Evolutionary conservation across 2,113 vertebrate genomes (phyloP), one percentile per base, ranked within the genome.

Genomic region (Sander vitreus): DNA sequence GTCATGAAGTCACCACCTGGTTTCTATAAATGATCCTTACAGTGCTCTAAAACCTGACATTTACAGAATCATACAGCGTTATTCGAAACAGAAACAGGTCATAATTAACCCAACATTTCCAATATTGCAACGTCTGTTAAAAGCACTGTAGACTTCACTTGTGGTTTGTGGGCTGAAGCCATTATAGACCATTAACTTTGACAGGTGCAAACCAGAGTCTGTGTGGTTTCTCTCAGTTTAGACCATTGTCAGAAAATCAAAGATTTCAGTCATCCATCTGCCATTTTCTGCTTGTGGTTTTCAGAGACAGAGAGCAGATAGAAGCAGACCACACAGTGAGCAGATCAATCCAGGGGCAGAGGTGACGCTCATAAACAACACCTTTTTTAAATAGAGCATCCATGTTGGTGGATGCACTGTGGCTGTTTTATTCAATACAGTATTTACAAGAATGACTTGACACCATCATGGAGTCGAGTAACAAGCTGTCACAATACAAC

Each of bases 141-240:
- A 8, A 18, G 30, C 4, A 3, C 68, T 55, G 15, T 3, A 1
- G 25, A 15, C 36, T 19, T 15, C 9, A 16, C 36, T n/a, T 33
- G 53, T 48, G 39, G 53, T 67, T 36, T 76, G 62, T 23, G 54
- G 63, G 30, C 54, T 78, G 65, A 68, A 68, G 39, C 7, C 12
- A 27, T 15, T 43, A 19, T 14, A 18, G 48, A 39, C 9, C 21
- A 1, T 43, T 27, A 25, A 27, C 27, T 51, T 0, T 51, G 55
- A 51, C 25, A 15, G 6, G n/a, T 1, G 23, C 11, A 30, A 43
- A 76, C 45, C 12, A 53, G 57, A 33, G 33, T 14, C 10, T 18
- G 5, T 21, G 33, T 23, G 53, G 63, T 57, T 67, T 48, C 14
- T 45, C n/a, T 45, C 51, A 6, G 30, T 63, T 33, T 0, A 25